phyloP scores from a whole-genome alignment of 2,888 invertebrate species.

The Seira sanloemensis region DNA sequence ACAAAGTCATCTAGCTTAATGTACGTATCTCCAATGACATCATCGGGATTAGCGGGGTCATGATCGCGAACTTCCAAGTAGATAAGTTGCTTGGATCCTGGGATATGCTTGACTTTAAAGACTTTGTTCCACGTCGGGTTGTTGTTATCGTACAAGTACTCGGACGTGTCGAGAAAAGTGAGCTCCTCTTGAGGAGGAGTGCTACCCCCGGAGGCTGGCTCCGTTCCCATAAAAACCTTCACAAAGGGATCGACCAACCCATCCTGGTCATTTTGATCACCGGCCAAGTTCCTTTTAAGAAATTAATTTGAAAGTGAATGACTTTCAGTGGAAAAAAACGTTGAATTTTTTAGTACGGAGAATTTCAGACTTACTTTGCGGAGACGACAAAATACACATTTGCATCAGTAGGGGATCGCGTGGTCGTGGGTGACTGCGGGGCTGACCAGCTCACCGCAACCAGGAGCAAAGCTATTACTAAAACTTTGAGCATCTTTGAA shows the following conservation, averaged over 20 bases:
- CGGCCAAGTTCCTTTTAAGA: conserved; percentile 44
- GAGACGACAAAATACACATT: conserved; percentile 63
- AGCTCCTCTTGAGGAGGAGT: conserved; percentile 17
- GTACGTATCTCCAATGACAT: conserved; percentile 59
- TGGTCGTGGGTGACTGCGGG: conserved; percentile 71
- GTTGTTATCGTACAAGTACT: conserved; percentile 53
- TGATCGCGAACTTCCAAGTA: conserved; percentile 66
- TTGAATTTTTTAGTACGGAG: background rate
- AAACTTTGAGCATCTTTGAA: conserved; percentile 40
- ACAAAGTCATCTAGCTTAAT: conserved; percentile 64
- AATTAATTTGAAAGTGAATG: background rate
- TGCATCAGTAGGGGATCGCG: conserved; percentile 29
- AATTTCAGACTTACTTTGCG: conserved; percentile 56
- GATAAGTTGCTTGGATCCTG: conserved; percentile 58
- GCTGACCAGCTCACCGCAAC: conserved; percentile 43
- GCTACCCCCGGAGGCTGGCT: conserved; percentile 14
- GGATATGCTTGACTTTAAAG: conserved; percentile 55
- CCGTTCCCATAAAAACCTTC: conserved; percentile 55
- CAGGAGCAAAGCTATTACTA: conserved; percentile 22
- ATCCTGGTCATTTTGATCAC: conserved; percentile 38
- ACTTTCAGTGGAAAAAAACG: background rate
- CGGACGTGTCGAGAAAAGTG: conserved; percentile 46
- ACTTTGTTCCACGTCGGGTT: conserved; percentile 66
- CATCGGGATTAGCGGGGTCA: conserved; percentile 68
- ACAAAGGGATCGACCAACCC: conserved; percentile 65